Base-by-base conservation (phyloP, 2,888 invertebrate genomes). In the Drosophila kuntzei region DNA sequence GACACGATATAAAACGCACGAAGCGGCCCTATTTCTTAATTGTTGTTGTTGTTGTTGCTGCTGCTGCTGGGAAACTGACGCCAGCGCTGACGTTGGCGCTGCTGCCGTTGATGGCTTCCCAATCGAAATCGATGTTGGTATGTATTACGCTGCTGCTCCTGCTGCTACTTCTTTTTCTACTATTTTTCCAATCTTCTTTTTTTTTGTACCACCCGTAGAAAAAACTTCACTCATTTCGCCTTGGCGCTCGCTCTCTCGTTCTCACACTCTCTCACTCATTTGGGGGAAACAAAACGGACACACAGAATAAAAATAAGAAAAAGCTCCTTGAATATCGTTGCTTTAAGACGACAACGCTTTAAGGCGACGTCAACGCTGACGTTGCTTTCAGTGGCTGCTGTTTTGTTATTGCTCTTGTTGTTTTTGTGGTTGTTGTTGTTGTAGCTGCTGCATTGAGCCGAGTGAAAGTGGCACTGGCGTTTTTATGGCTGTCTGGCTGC, bases 41-140 rank as follows among this genome's bases (percentile, higher is more conserved):
- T 27, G 59, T 32, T 58, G 54, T 16, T 29, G 6, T 29, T 32
- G 47, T 60, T 59, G 43, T 49, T 51, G 57, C 34, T 70, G 57
- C 14, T 58, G 62, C 20, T 58, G 54, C 12, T 63, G 58, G n/a
- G n/a, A n/a, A n/a, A n/a, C 12, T 62, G 73, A 3, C 39, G 66
- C 43, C 62, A 50, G 27, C 51, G 32, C 36, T 66, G 57, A 36
- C 53, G 51, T 39, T 53, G 70, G 32, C 63, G 81, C 61, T 66
- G 80, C 77, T 79, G 80, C 79, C 76, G 85, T 89, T 88, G 91
- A 91, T 91, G 91, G 91, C 91, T 91, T 91, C 91, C 91, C 91
- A 91, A 91, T 91, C 91, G 91, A 91, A 91, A 91, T 91, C 91
- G 91, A 91, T 91, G 91, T 90, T 83, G 80, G 86, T 88, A 87